Evolutionary conservation across 1,140 invertebrate species (phyloP), one percentile per base, ranked within the genome.

Genomic region (Bombus affinis): DNA sequence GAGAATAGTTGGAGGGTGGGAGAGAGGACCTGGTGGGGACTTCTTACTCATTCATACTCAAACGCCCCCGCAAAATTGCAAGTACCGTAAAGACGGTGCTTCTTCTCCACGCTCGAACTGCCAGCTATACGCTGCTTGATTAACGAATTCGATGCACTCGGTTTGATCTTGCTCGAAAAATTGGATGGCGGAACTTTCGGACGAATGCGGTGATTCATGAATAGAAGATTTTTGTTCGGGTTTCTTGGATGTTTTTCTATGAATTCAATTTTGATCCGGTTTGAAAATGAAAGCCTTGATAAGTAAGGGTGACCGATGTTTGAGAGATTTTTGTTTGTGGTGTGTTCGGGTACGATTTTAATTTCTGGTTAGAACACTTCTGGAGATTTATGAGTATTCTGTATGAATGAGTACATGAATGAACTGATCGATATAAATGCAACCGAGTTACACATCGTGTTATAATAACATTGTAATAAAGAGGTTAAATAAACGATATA

Each of bases 41-140:
- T 90, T 86, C 87, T 92, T 88, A 81, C 92, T 94, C 93, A 94
- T 94, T 94, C 94, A 95, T 94, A 90, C 83, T 91, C 88, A 81
- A 85, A 93, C 93, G 93, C 94, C 93, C 89, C 91, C 92, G 89
- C 94, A 89, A 80, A 90, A 91, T 89, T 89, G 74, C 85, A 71
- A 82, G 47, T 70, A 86, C 83, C 88, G 62, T 86, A 86, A 28
- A 71, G 89, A 88, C 53, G 68, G 68, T 71, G 71, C 37, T 91
- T 82, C 44, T 73, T 59, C 42, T 59, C 65, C 35, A 81, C 57
- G 71, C 78, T 88, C 70, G 28, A 86, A 85, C 71, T 83, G 75
- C 76, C 53, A 44, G 44, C 78, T 47, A 66, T 66, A 89, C 84
- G 85, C 85, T 47, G 42, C 32, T 66, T 72, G 81, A 90, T 90